Evolutionary conservation across 2,888 invertebrate genomes (phyloP).

Genomic region (Sminthurides aquaticus): DNA sequence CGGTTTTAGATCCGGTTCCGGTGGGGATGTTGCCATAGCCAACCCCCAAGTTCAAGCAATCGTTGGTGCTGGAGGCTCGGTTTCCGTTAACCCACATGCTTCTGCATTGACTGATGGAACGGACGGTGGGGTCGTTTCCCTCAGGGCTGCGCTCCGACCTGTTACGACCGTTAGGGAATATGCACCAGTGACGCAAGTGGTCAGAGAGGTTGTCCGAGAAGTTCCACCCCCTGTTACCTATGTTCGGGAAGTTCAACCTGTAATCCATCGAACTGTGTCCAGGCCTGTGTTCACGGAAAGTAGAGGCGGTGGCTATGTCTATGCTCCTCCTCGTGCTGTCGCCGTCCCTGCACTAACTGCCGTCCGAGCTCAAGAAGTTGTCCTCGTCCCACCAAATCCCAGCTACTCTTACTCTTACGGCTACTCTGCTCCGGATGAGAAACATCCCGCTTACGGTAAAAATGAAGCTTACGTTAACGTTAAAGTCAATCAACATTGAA

Average conservation of each 20-base stretch:
- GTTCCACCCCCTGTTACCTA: constrained; percentile 13
- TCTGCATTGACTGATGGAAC: constrained; percentile 27
- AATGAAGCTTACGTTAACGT: constrained; percentile 39
- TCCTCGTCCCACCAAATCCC: constrained; percentile 34
- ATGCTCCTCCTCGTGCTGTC: background rate
- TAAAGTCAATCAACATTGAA: constrained; percentile 30
- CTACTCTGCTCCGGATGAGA: constrained; percentile 38
- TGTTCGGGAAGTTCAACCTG: background rate
- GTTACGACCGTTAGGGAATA: constrained; percentile 1
- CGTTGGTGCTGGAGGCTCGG: constrained; percentile 34
- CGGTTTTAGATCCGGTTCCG: constrained; percentile 21
- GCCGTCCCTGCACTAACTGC: constrained; percentile 22
- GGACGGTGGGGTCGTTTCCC: background rate
- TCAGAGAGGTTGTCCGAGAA: constrained; percentile 3
- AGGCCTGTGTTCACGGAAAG: constrained; percentile 6
- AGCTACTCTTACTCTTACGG: constrained; percentile 31
- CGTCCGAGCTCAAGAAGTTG: constrained; percentile 23
- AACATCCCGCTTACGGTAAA: constrained; percentile 34
- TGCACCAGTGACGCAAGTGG: constrained; percentile 6
- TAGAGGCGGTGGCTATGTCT: background rate
- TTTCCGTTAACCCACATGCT: constrained; percentile 30
- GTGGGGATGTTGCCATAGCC: constrained; percentile 30
- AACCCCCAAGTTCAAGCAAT: constrained; percentile 28
- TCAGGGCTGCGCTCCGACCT: background rate
- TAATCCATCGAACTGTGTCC: background rate